Base-by-base conservation (phyloP, 1,140 invertebrate species). In the Zeugodacus cucurbitae region DNA sequence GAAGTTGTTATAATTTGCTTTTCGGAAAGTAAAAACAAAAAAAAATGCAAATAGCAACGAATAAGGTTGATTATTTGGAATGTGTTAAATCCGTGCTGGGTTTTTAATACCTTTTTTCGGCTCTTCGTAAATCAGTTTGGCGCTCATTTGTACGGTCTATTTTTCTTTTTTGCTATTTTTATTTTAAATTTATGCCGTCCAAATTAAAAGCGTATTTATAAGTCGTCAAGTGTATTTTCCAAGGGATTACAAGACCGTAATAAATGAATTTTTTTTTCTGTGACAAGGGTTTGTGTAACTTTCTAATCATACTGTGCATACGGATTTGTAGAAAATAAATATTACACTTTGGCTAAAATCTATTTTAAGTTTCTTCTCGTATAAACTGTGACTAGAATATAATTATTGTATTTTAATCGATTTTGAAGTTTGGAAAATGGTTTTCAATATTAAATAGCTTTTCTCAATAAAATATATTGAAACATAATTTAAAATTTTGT, bases 131-230 rank as follows among this genome's bases (percentile, higher is more conserved):
- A 37, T 70, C 64, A 70, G 32, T 70, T 26, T 37, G 14, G 14
- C 4, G 64, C 32, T 70, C 64, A 70, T 37, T 70, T 70, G 48
- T 4, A 54, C 2, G 14, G 48, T 54, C 2, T 54, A 20, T 17
- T 54, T 4, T 54, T 54, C n/a, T 54, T 54, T 54, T 54, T 11
- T 48, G 11, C 44, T 1, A 3, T 14, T 54, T 20, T 54, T 3
- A 54, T 17, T 74, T 41, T 41, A 29, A 41, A n/a, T 74, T 44
- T 44, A 41, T 34, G 37, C 34, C 20, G n/a, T 74, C 8, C 32
- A 17, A 41, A 74, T 41, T 74, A 74, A 74, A 74, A 74, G n/a
- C 17, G n/a, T 44, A 74, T 74, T 74, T 74, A 74, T n/a, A 74
- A 41, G n/a, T 67, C 34, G 64, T 32, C 37, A n/a, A 37, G 22